These are phyloP conservation scores for Sialia sialis DNA, from an alignment of 2,113 vertebrate species.

Conservation along the genomic window DNA sequence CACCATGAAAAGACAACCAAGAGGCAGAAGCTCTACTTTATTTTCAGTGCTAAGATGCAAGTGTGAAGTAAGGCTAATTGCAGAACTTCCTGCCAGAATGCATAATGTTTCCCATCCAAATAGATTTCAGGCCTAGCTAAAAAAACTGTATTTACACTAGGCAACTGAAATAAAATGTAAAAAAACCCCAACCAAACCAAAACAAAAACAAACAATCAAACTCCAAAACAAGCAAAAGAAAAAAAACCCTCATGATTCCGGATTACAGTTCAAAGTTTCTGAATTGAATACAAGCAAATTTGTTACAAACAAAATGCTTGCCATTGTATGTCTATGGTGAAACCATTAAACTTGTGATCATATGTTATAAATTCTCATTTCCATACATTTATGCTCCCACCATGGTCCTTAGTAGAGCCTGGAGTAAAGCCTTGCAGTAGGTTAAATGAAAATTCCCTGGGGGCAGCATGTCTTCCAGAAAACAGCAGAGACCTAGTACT, in stretches of 20 bases:
- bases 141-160: neutral
- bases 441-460: neutral
- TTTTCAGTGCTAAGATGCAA: neutral
- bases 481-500: neutral
- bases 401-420: neutral
- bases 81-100: neutral
- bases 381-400: neutral
- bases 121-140: neutral
- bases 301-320: neutral
- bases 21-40: neutral
- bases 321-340: neutral
- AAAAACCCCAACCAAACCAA: rapidly evolving
- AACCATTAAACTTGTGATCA: neutral
- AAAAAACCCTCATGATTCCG: neutral
- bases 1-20: neutral
- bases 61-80: neutral
- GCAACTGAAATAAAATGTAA: neutral
- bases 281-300: neutral
- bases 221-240: neutral
- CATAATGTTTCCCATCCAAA: neutral
- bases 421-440: neutral
- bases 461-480: neutral
- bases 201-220: neutral
- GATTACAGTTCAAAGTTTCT: neutral
- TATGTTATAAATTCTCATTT: neutral